Conservation (phyloP, 1,140 invertebrate species). For the Ceratitis capitata region DNA sequence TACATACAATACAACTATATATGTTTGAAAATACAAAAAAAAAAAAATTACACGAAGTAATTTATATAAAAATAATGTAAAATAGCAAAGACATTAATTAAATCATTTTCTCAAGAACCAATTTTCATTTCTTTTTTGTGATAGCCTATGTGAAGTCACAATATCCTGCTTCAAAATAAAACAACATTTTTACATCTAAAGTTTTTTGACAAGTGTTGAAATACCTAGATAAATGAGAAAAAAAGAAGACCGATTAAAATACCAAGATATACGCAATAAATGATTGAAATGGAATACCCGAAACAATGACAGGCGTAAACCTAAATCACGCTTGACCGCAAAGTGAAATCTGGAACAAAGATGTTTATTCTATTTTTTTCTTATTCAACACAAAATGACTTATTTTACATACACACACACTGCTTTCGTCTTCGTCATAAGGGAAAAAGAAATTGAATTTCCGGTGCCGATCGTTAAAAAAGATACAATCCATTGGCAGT, state of each 20-base stretch:
- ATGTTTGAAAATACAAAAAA: too few relatives aligned
- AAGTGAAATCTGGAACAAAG: background rate
- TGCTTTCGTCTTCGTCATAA: background rate
- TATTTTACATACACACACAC: too few relatives aligned
- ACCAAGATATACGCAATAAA: background rate
- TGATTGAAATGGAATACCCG: background rate
- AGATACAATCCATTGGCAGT: background rate
- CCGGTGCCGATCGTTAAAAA: background rate
- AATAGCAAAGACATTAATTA: background rate
- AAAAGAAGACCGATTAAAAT: background rate
- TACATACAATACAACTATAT: background rate
- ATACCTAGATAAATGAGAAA: background rate
- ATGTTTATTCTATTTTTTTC: too few relatives aligned
- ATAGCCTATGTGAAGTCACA: too few relatives aligned
- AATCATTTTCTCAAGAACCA: background rate
- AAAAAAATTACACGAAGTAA: too few relatives aligned
- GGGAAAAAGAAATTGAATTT: background rate
- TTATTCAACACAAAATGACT: too few relatives aligned
- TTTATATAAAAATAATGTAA: background rate
- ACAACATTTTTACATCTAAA: background rate
- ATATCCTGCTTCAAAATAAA: too few relatives aligned
- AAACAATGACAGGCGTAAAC: background rate
- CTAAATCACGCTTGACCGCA: background rate
- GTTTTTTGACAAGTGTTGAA: background rate
- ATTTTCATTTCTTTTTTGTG: too few relatives aligned